Base-by-base conservation (phyloP, 2,888 invertebrate genomes). In the Xestia sexstrigata region DNA sequence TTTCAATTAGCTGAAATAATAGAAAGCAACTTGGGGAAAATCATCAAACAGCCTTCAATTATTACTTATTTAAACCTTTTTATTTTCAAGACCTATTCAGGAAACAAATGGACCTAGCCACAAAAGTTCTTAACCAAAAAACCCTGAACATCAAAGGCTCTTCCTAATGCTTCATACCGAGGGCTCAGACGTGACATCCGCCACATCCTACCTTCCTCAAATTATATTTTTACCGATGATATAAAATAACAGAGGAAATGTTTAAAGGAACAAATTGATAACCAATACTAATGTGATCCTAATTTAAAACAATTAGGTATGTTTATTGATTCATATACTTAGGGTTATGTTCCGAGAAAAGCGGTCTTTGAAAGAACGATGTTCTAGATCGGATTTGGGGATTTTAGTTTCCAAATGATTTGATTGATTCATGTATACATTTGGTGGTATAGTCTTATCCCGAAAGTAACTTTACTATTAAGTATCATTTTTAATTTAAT, bases 121-220 rank as follows among this genome's bases (percentile, higher is more conserved):
- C 42, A 42, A 42, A 42, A 42, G 11, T 11, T 42, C 1, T 42
- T 42, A 42, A 42, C 42, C 42, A 42, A 42, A 42, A 42, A 42
- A 42, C 42, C 42, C 42, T 11, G 42, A 42, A 42, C 42, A 42
- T 42, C 42, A 42, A 70, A 82, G 60, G 42, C 47, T 74, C 39
- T 76, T 84, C 82, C 77, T 85, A 85, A 85, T 84, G 66, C 60
- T 58, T 76, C 69, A 84, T 90, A 91, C 92, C 89, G 85, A 91
- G 89, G 86, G 79, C n/a, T 39, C 63, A 79, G 73, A 92, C 92
- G 92, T 92, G 92, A 92, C 91, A 90, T 92, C 92, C 91, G 90
- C 88, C 49, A 20, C 73, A 66, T 42, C 30, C 69, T 79, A 58
- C 70, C 84, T 79, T 76, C 83, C 75, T 82, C 84, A 80, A 84